Base-by-base conservation (phyloP, 2,888 invertebrate species). In the Phengaris arion region DNA sequence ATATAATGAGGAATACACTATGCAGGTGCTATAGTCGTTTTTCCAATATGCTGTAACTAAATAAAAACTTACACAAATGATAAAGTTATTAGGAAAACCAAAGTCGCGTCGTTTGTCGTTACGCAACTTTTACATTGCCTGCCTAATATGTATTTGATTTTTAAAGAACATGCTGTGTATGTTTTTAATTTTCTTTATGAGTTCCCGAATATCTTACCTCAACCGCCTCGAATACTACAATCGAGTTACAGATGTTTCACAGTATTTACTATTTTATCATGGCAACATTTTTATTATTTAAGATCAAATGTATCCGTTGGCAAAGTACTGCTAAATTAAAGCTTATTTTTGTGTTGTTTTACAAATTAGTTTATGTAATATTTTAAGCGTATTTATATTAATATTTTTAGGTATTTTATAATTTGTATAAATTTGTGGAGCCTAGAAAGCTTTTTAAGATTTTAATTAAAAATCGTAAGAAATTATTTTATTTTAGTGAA, bases 351-450 rank as follows among this genome's bases (percentile, higher is more conserved):
- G 59, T 64, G 64, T 68, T 64, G 52, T 59, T 59, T 70, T 73
- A 73, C 72, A 68, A 74, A 75, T 72, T 75, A 68, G 55, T 57
- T 22, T 22, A 57, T 74, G 13, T 13, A 51, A 73, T 59, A 72
- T 70, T 76, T 68, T 74, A 74, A 80, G 79, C 79, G 74, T 79
- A 80, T 76, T 52, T 79, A 80, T 76, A 77, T 75, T 79, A 75
- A 64, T 35, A 12, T 68, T 75, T 48, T 64, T 52, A 77, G 68
- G 51, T 73, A 59, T 54, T 79, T 64, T 78, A 13, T 79, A 79
- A 81, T 81, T 80, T 80, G 72, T 72, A 72, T 52, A 72, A 72
- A 70, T 9, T 72, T 72, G 10, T 22, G 48, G 72, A 72, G 72
- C 70, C 70, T 70, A 35, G 35, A 35, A 35, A 70, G 52, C 3